Evolutionary conservation across 1,140 invertebrate genomes (phyloP).

Genomic region (Ladona fulva): DNA sequence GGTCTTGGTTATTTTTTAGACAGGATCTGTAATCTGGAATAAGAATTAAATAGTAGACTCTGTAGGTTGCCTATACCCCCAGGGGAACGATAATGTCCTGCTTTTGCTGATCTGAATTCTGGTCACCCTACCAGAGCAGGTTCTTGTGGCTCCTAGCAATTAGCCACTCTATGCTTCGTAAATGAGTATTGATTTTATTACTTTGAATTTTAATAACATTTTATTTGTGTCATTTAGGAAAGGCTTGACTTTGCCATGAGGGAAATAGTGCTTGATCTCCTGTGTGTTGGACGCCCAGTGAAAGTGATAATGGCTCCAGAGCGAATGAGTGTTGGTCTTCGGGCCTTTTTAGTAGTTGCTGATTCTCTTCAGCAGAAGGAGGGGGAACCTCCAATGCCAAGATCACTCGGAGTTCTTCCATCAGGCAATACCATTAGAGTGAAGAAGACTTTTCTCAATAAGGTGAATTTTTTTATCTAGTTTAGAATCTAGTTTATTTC

Average conservation of each 20-base stretch:
- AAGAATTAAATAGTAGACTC: no score
- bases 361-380: conserved; percentile 98
- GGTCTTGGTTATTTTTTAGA: no score
- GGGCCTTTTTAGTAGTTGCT: conserved; percentile 95
- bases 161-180: no score
- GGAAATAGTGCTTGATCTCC: conserved; percentile 96
- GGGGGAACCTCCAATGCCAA: conserved; percentile 94
- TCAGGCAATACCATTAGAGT: conserved; percentile 90
- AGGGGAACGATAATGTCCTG: no score
- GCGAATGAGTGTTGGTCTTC: conserved; percentile 94
- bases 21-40: no score
- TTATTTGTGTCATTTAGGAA: conserved; percentile 57
- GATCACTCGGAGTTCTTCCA: conserved; percentile 85
- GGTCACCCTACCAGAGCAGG: no score
- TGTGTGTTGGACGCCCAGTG: conserved; percentile 88
- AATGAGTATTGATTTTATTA: no score
- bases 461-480: conserved; percentile 41
- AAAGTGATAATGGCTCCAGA: conserved; percentile 95
- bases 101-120: no score
- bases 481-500: background rate
- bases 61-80: no score
- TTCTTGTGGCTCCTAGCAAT: no score
- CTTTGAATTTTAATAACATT: no score
- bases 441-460: conserved; percentile 93
- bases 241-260: conserved; percentile 96